Base-by-base conservation (phyloP, 2,888 invertebrate species). In the Microctonus brassicae region DNA sequence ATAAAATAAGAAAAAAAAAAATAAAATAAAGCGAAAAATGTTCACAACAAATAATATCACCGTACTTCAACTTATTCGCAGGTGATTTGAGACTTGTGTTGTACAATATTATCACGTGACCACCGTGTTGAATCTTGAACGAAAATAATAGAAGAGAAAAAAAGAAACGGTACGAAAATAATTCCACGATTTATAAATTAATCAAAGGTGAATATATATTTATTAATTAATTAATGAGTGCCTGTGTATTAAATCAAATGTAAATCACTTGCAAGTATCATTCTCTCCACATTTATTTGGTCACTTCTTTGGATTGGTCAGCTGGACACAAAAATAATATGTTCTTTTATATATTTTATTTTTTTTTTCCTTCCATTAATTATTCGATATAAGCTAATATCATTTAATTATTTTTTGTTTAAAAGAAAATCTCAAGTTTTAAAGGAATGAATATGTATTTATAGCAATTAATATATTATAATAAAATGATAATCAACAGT, bases 231-330 rank as follows among this genome's bases (percentile, higher is more conserved):
- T 39, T 11, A 57, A n/a, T n/a, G n/a, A n/a, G n/a, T n/a, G n/a
- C n/a, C n/a, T n/a, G n/a, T n/a, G n/a, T n/a, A n/a, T n/a, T n/a
- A n/a, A n/a, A n/a, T n/a, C n/a, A n/a, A n/a, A n/a, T n/a, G n/a
- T n/a, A n/a, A n/a, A 82, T 76, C 76, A 77, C 85, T 86, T 85
- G 84, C 85, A 80, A 81, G 78, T 76, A 84, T 81, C 81, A 79
- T 83, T 84, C 80, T 79, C 82, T 83, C 80, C 79, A 79, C 83
- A 76, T 83, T 85, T 85, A 87, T 87, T 87, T 87, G 87, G 87
- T 87, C 87, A 83, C 79, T 83, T 87, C 87, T 87, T 87, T 87
- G 87, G 87, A 87, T 86, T 87, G 83, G 87, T 87, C 87, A 82
- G 86, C 86, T 87, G 87, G 86, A 87, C 86, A 79, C 83, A 24